phyloP scores from a whole-genome alignment of 1,140 invertebrate species.

The Campoletis sonorensis region DNA sequence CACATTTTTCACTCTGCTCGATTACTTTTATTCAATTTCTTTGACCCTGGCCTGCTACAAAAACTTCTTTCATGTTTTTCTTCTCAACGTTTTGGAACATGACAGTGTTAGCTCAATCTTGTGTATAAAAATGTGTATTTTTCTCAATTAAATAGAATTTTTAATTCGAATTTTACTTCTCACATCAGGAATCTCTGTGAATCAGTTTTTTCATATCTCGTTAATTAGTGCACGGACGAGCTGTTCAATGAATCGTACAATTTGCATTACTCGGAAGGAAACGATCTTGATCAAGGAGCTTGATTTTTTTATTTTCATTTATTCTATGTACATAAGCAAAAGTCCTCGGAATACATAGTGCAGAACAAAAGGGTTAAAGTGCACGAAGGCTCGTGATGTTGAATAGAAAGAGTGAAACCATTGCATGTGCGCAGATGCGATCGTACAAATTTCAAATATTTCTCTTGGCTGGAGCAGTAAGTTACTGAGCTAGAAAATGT shows the following conservation, averaged over 20 bases:
- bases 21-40: too few species aligned
- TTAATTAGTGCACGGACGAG: conserved; percentile 16
- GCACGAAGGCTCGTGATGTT: conserved; percentile 18
- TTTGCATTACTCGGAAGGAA: conserved; percentile 5
- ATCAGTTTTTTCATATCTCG: conserved; percentile 20
- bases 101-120: too few species aligned
- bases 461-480: neutral
- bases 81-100: too few species aligned
- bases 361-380: neutral
- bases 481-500: conserved; percentile 22
- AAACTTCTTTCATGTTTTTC: too few species aligned
- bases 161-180: neutral
- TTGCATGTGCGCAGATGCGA: conserved; percentile 25
- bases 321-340: neutral
- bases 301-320: neutral
- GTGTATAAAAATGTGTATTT: neutral
- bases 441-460: neutral
- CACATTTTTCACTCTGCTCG: too few species aligned
- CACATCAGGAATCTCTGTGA: neutral
- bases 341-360: neutral
- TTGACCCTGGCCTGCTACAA: too few species aligned
- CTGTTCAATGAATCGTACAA: neutral
- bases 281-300: conserved; percentile 12
- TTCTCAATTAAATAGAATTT: neutral
- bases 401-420: neutral